These are phyloP conservation scores for Paralichthys olivaceus DNA, from an alignment of 2,113 vertebrate genomes.

Conservation along the genomic window DNA sequence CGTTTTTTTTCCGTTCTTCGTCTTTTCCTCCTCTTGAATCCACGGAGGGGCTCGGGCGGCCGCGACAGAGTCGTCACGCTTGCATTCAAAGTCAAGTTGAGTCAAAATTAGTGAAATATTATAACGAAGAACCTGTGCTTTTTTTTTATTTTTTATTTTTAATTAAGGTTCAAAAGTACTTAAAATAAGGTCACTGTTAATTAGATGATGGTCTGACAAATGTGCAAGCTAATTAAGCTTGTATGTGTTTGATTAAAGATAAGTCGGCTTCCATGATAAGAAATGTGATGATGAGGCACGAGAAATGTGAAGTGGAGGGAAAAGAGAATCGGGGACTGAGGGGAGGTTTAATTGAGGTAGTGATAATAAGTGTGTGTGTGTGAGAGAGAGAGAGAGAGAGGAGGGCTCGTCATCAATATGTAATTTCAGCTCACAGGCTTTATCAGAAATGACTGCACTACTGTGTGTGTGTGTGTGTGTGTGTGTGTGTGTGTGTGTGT, in stretches of 20 bases:
- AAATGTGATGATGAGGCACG: slow-evolving; percentile 72
- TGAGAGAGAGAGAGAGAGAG: neutral
- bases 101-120: slow-evolving; percentile 54
- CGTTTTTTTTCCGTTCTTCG: neutral
- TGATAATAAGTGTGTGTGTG: slow-evolving; percentile 46
- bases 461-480: neutral
- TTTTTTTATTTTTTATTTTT: slow-evolving; percentile 28
- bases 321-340: slow-evolving; percentile 2
- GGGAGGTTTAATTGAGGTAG: slow-evolving; percentile 62
- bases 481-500: slow-evolving; percentile 30
- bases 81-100: slow-evolving; percentile 37
- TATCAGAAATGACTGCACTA: slow-evolving; percentile 10
- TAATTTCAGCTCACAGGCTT: slow-evolving; percentile 50
- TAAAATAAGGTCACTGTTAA: slow-evolving; percentile 79
- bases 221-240: slow-evolving; percentile 76
- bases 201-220: slow-evolving; percentile 79
- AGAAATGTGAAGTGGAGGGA: slow-evolving; percentile 27
- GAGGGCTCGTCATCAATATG: slow-evolving; percentile 55
- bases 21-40: neutral
- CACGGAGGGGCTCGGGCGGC: neutral
- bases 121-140: slow-evolving; percentile 59
- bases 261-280: slow-evolving; percentile 71
- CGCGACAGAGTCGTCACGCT: neutral
- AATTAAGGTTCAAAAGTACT: slow-evolving; percentile 73
- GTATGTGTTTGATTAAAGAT: slow-evolving; percentile 81